Evolutionary conservation across 1,140 invertebrate genomes (phyloP), one percentile per base, ranked within the genome.

Genomic region (Zaprionus kolodkinae): DNA sequence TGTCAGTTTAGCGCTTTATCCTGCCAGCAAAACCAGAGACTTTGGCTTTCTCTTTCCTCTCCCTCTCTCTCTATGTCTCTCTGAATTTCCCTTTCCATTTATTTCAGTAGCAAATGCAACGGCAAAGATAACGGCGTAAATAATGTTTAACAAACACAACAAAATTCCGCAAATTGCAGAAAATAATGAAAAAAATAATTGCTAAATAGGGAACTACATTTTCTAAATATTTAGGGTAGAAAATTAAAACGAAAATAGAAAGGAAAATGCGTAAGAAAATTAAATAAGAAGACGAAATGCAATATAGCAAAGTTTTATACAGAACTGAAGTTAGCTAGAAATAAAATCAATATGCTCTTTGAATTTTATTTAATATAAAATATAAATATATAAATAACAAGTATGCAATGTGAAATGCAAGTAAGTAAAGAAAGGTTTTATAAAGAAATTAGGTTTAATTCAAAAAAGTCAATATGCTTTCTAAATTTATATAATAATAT

Each of bases 1-100:
- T 88, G 84, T 88, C 84, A 88, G 84, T 85, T 84, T 75, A 89
- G 85, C 74, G 85, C 74, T 88, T 88, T 88, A 82, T 89, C 71
- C 73, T 79, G 79, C 64, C 76, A 72, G 61, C 45, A 55, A 71
- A 71, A 65, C 35, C 40, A 64, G 62, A 64, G 65, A 67, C 52
- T 78, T 71, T 3, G 11, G 10, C 21, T 21, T 11, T 70, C 30
- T 30, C 45, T 12, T 50, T 60, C 3, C 33, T 15, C 45, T 50
- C 4, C 12, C 27, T 54, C 9, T 30, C 13, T 30, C 17, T 33
- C 10, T 33, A 4, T 30, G 12, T 55, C 17, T 54, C 38, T 2
- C 12, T n/a, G 12, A 0, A 40, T n/a, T n/a, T n/a, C 36, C 6
- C 36, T 38, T 38, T 13, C 36, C 13, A 38, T 38, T 52, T 52